Conservation (phyloP, 2,797 vertebrate species). For the Sebastes taczanowskii region DNA sequence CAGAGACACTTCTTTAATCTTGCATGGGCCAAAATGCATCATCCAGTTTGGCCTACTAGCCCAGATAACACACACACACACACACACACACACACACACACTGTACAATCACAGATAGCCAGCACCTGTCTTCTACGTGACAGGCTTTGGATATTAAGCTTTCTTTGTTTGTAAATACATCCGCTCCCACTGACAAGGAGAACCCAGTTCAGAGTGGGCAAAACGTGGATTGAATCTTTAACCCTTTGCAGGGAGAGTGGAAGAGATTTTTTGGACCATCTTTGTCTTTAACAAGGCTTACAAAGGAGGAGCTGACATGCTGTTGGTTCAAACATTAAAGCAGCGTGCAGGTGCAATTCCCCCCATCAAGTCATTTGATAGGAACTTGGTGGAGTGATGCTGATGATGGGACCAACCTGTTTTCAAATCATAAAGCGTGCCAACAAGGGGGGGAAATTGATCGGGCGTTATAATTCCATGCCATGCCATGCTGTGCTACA, state of each 20-base stretch:
- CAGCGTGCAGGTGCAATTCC: slow-evolving; percentile 55
- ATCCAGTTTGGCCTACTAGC: slow-evolving; percentile 70
- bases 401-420: slow-evolving; percentile 64
- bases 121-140: slow-evolving; percentile 79
- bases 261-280: slow-evolving; percentile 12
- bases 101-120: slow-evolving; percentile 67
- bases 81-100: slow-evolving; percentile 23
- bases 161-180: slow-evolving; percentile 82
- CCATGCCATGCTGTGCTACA: background rate
- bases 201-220: slow-evolving; percentile 61
- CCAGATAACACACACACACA: slow-evolving; percentile 45
- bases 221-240: slow-evolving; percentile 62
- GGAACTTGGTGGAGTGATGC: slow-evolving; percentile 56
- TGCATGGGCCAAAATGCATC: slow-evolving; percentile 6
- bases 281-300: slow-evolving; percentile 23
- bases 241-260: slow-evolving; percentile 53
- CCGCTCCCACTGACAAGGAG: slow-evolving; percentile 72
- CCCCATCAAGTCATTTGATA: slow-evolving; percentile 44
- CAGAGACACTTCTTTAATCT: slow-evolving; percentile 25
- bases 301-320: slow-evolving; percentile 34
- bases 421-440: slow-evolving; percentile 47
- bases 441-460: slow-evolving; percentile 6
- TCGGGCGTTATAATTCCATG: slow-evolving; percentile 33
- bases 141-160: slow-evolving; percentile 75
- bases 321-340: slow-evolving; percentile 29